Base-by-base conservation (phyloP, 2,888 invertebrate species). In the Diogma glabrata region DNA sequence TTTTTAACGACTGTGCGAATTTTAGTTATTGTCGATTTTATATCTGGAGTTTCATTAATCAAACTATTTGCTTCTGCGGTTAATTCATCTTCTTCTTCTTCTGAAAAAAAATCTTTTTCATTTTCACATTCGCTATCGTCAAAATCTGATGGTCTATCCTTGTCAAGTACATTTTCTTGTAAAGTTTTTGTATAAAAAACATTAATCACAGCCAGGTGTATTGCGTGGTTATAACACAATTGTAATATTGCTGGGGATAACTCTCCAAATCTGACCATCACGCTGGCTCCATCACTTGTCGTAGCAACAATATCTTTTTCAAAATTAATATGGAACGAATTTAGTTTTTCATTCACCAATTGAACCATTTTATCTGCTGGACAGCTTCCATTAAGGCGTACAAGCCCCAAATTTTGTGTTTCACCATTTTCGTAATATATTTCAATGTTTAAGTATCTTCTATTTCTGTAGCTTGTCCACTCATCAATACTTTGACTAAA, bases 371-470 rank as follows among this genome's bases (percentile, higher is more conserved):
- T 51, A 12, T 51, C 46, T 6, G 46, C 51, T 3, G 38, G 20
- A 20, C 40, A 51, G 16, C 45, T 30, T 20, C 47, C 40, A 23
- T 47, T 9, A 20, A 51, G 47, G 8, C 40, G 47, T 12, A 47
- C 28, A 2, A 51, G n/a, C 6, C 49, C 49, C 14, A 47, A 28
- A 47, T 47, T 46, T 22, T 49, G 9, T 23, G 49, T 24, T 40
- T 52, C 9, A 4, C 28, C 17, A 28, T 33, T 14, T 12, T 12
- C 17, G 23, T 46, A 47, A 23, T 50, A 47, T 28, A 50, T n/a
- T 19, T 52, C 46, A n/a, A 52, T 14, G 22, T 40, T 26, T 7
- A 52, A 22, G 16, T 36, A 52, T 22, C 47, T 30, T 16, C 52
- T n/a, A 47, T 49, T 46, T 17, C 46, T 10, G 16, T 43, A 14